Conservation (phyloP, 2,888 invertebrate species). For the Diarsia mendica region DNA sequence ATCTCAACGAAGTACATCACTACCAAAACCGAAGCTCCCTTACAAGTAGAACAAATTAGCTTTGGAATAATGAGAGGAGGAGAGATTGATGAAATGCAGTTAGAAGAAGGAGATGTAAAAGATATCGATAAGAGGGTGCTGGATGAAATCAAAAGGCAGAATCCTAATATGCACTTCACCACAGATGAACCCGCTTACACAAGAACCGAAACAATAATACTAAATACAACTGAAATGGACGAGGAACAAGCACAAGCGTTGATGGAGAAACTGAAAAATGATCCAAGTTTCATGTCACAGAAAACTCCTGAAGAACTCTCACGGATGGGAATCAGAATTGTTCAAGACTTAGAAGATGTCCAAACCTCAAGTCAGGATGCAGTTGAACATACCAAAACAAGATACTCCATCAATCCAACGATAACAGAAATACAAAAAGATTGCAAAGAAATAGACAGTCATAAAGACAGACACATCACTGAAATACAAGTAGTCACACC, state of each 20-base stretch:
- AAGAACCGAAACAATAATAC: conserved; percentile 88
- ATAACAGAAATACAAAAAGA: conserved; percentile 84
- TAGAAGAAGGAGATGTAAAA: conserved; percentile 86
- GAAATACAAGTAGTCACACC: conserved; percentile 93
- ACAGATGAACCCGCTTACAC: conserved; percentile 86
- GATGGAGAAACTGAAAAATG: conserved; percentile 86
- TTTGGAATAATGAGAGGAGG: conserved; percentile 85
- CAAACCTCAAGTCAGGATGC: conserved; percentile 77
- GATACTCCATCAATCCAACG: conserved; percentile 85
- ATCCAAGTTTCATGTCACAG: conserved; percentile 87
- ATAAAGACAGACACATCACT: conserved; percentile 91
- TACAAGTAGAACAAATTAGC: conserved; percentile 87
- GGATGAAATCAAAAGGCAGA: conserved; percentile 85
- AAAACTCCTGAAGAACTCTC: conserved; percentile 86
- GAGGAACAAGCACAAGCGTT: conserved; percentile 86
- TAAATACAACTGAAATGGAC: conserved; percentile 87
- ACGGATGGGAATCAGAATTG: conserved; percentile 83
- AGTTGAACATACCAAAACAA: conserved; percentile 84
- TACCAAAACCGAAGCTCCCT: conserved; percentile 83
- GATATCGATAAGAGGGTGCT: conserved; percentile 84
- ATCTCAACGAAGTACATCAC: conserved; percentile 85
- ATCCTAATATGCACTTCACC: conserved; percentile 87
- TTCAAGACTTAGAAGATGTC: conserved; percentile 85
- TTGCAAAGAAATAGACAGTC: conserved; percentile 71
- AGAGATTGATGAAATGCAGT: conserved; percentile 80